Evolutionary conservation across 2,113 vertebrate species (phyloP), one percentile per base, ranked within the genome.

Genomic region (Chaenocephalus aceratus): DNA sequence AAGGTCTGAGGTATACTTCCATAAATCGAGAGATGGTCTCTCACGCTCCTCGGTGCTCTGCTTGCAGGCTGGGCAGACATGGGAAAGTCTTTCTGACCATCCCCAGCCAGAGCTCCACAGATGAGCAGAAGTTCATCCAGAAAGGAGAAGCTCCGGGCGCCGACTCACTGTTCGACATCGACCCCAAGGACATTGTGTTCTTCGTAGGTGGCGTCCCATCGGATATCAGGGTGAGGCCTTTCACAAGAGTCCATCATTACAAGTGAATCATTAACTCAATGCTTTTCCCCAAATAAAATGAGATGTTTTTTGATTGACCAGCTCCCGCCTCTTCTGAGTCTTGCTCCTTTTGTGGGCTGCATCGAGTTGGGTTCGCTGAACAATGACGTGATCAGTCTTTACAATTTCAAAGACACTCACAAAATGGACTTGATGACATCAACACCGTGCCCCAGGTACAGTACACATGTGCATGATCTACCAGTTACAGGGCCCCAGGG

Each of bases 111-210:
- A 95, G 93, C 23, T 95, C 93, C 86, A 96, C 96, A 3, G 96
- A 96, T 26, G 98, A 99, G 89, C 97, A 99, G 91, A 99, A 99
- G 89, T 99, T 99, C 86, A 99, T 99, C 86, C 98, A 99, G 93
- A 99, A 97, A 87, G 98, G 97, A 0, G 95, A 96, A 36, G 93
- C 94, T 61, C 83, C 90, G 0, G 97, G 96, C 68, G 94, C 95
- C 1, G 96, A 97, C 62, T 98, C 97, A 3, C 92, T 99, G 73
- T 92, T 99, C 83, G 96, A 99, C 88, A 90, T 97, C 44, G 95
- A 97, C 66, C 95, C 97, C 1, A 93, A 96, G 71, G 95, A 97
- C 65, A 85, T 95, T 0, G 96, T 99, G 53, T 98, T 99, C 93
- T 97, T 97, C 6, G 94, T 99, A n/a, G 98, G 98, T 0, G 97